Evolutionary conservation across 1,140 invertebrate species (phyloP).

Genomic region (Drosophila sucinea): DNA sequence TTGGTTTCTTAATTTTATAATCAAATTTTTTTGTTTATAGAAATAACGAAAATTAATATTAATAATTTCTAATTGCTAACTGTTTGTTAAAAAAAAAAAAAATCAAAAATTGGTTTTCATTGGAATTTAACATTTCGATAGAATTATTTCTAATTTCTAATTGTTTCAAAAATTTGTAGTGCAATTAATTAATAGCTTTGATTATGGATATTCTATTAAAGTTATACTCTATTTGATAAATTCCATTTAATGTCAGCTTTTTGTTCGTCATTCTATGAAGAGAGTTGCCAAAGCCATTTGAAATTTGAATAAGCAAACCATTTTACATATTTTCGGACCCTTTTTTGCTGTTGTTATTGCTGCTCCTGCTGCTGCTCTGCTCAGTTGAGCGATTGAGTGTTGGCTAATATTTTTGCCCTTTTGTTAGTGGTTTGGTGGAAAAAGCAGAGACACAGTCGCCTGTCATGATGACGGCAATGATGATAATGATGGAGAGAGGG

Average conservation of each 20-base stretch:
- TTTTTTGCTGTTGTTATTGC: constrained; percentile 17
- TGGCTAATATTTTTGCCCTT: constrained; percentile 53
- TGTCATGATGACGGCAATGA: constrained; percentile 42
- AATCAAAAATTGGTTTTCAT: no score
- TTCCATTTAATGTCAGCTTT: constrained; percentile 28
- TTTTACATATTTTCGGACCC: constrained; percentile 35
- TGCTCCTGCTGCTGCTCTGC: constrained; percentile 16
- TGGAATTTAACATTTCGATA: no score
- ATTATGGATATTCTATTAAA: neutral
- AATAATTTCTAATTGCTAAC: no score
- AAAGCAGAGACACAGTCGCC: constrained; percentile 20
- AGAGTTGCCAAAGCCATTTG: constrained; percentile 35
- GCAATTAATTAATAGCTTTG: no score
- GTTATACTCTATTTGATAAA: neutral
- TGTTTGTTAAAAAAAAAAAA: no score
- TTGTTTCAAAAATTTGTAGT: no score
- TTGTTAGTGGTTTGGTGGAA: constrained; percentile 26
- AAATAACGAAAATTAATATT: no score
- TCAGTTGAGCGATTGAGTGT: constrained; percentile 46
- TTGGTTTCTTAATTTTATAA: no score
- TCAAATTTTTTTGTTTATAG: no score
- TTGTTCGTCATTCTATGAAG: constrained; percentile 31
- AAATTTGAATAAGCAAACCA: constrained; percentile 64
- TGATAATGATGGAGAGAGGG: constrained; percentile 35
- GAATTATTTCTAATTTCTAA: no score